Evolutionary conservation across 1,140 invertebrate species (phyloP).

Genomic region (Euura saliciscinereae): DNA sequence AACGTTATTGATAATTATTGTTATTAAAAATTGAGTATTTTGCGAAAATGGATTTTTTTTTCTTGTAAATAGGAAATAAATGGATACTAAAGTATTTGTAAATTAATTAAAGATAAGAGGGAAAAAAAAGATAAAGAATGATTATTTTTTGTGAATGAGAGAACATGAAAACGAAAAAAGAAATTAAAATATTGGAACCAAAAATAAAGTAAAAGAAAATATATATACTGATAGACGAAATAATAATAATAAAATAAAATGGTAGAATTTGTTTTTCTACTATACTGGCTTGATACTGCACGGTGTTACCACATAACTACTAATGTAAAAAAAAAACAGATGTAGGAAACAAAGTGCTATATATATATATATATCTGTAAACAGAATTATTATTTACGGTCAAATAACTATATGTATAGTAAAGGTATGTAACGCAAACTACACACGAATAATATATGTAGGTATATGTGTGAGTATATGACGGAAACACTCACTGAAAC

Average conservation of each 20-base stretch:
- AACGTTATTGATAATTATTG: too few relatives aligned
- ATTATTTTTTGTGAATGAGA: constrained; percentile 21
- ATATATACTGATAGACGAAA: too few relatives aligned
- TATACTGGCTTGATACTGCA: too few relatives aligned
- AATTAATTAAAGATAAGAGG: constrained; percentile 17
- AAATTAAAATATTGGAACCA: neutral
- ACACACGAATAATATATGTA: neutral
- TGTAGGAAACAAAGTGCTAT: constrained; percentile 8
- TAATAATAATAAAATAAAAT: too few relatives aligned
- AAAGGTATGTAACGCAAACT: too few relatives aligned
- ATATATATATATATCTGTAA: constrained; percentile 8
- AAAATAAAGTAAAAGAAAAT: too few relatives aligned
- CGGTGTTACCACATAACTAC: too few relatives aligned
- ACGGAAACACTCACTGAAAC: neutral
- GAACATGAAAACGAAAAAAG: constrained; percentile 10
- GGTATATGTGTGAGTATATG: constrained; percentile 15
- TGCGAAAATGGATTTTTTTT: neutral
- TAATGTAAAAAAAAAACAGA: constrained; percentile 1
- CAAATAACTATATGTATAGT: too few relatives aligned
- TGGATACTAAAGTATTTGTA: constrained; percentile 15
- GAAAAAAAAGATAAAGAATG: constrained; percentile 12
- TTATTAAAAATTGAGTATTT: neutral
- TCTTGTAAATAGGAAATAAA: constrained; percentile 15
- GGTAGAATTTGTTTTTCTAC: too few relatives aligned
- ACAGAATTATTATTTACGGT: neutral